Base-by-base conservation (phyloP, 2,888 invertebrate genomes). In the Drosophila birchii region DNA sequence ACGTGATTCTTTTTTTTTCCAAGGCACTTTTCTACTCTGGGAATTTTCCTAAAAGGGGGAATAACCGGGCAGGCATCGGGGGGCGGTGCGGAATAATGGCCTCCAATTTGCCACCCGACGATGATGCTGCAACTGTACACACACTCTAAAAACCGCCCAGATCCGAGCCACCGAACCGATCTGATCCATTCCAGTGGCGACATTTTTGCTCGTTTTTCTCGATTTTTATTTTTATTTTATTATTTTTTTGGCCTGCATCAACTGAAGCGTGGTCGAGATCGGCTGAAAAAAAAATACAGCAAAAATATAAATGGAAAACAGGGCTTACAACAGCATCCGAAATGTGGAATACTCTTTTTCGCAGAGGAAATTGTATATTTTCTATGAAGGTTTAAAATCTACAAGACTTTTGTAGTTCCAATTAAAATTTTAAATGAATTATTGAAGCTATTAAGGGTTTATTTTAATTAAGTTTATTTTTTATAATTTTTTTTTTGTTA, bases 111-210 rank as follows among this genome's bases (percentile, higher is more conserved):
- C 39, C 29, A 38, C 26, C 38, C 56, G 59, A 39, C 39, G 18
- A 47, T 54, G 83, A 80, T 78, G 88, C 79, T 80, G 85, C 78
- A 83, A 84, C 88, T 84, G 84, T 88, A 84, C 84, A 57, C 74
- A 44, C 60, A 54, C 54, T 53, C 51, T 34, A 53, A 36, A 53
- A 36, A 36, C 51, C 51, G 9, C 51, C 20, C 34, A 53, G 34
- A 36, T 36, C 20, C 51, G 6, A 36, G 51, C 36, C 51, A 32
- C 51, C 34, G 51, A 36, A 23, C 36, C 51, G 45, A 47, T 38
- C 54, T 44, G 38, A 44, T 43, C 68, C 69, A 56, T 69, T 68
- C 68, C 68, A 68, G 49, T 75, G 58, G 73, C 73, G 73, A 73
- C 73, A 63, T 57, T 68, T 45, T 70, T 43, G 32, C 20, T 44